Conservation (phyloP, 2,888 invertebrate genomes). For the Caenorhabditis sinica region DNA sequence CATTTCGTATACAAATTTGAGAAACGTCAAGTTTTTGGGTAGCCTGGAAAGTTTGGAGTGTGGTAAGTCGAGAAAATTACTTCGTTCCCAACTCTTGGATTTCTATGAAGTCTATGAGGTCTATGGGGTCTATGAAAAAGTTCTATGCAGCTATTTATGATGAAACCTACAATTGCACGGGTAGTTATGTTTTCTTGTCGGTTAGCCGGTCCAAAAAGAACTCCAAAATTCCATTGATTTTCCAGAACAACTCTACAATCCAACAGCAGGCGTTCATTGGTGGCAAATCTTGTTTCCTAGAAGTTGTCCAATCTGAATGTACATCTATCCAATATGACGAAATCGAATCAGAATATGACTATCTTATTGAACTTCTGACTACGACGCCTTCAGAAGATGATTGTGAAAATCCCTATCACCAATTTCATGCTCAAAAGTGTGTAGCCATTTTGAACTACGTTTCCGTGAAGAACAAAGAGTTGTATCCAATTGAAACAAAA, state of each 20-base stretch:
- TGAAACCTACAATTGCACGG: not conserved
- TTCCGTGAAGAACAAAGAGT: too few relatives aligned
- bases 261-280: not conserved
- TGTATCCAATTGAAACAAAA: not conserved
- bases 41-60: not conserved
- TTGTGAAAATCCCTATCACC: not conserved
- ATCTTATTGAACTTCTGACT: not conserved
- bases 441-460: not conserved
- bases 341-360: not conserved
- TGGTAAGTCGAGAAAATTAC: too few relatives aligned
- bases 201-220: not conserved
- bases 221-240: not conserved
- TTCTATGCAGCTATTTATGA: not conserved
- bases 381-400: not conserved
- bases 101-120: too few relatives aligned
- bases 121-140: too few relatives aligned
- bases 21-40: not conserved
- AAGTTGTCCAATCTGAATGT: not conserved
- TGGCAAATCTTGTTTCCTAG: conserved; percentile 11
- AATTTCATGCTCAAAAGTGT: not conserved
- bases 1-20: not conserved
- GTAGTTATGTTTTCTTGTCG: not conserved
- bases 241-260: not conserved
- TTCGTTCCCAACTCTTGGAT: too few relatives aligned
- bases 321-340: not conserved